phyloP scores from a whole-genome alignment of 2,113 vertebrate species.

The Procavia capensis region DNA sequence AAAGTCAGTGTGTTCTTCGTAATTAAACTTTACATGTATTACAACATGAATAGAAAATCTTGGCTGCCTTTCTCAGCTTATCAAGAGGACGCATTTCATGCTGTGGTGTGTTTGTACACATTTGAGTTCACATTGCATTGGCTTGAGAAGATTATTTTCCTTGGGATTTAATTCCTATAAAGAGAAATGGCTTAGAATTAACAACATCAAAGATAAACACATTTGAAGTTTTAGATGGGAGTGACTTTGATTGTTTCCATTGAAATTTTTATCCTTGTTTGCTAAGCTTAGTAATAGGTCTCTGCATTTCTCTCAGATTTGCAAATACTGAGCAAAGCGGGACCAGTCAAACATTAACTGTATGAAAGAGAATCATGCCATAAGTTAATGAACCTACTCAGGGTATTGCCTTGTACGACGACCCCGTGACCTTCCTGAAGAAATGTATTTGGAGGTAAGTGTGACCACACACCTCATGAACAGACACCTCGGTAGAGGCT shows the following conservation, averaged over 20 bases:
- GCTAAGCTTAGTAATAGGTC: neutral
- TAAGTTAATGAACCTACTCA: neutral
- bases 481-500: neutral
- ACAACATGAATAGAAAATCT: rapidly evolving
- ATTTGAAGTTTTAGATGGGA: neutral
- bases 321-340: neutral
- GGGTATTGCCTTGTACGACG: neutral
- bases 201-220: neutral
- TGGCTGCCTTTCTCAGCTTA: neutral
- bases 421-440: neutral
- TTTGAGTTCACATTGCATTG: neutral
- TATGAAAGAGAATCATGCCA: neutral
- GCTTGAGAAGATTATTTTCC: neutral
- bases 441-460: neutral
- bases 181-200: neutral
- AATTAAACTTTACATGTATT: neutral
- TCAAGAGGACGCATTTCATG: neutral
- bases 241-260: neutral
- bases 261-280: neutral
- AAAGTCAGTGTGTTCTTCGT: rapidly evolving
- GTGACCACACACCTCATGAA: no score
- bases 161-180: neutral
- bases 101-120: rapidly evolving
- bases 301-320: neutral
- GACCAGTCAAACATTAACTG: neutral